Evolutionary conservation across 1,140 invertebrate species (phyloP).

Genomic region (Eubasilissa regina): DNA sequence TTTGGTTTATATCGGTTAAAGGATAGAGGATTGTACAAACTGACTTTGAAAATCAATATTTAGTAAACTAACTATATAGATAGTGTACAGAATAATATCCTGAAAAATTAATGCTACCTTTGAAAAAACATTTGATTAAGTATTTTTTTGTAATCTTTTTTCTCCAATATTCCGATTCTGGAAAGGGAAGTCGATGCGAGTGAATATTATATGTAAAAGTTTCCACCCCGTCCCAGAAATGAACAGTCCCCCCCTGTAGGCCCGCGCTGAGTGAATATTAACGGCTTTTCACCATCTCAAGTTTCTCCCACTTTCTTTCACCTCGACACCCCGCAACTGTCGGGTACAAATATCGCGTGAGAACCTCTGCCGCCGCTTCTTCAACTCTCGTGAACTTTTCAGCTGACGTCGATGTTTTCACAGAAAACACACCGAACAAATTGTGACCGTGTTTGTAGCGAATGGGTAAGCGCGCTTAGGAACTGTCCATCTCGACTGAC

Average conservation of each 20-base stretch:
- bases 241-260: constrained; percentile 45
- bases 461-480: constrained; percentile 43
- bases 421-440: constrained; percentile 53
- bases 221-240: constrained; percentile 50
- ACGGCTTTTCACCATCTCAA: constrained; percentile 54
- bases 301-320: constrained; percentile 41
- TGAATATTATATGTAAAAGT: constrained; percentile 16
- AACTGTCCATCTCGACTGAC: background rate
- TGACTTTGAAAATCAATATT: too few species aligned
- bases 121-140: background rate
- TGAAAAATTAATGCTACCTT: too few species aligned
- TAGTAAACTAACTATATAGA: too few species aligned
- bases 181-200: too few species aligned
- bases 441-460: constrained; percentile 54
- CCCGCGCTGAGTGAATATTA: constrained; percentile 55
- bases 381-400: constrained; percentile 49
- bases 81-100: too few species aligned
- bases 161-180: too few species aligned
- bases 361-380: constrained; percentile 29
- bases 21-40: too few species aligned
- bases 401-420: constrained; percentile 54
- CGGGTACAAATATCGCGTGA: constrained; percentile 51
- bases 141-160: too few species aligned
- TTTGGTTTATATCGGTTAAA: too few species aligned
- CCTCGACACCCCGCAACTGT: constrained; percentile 37